These are phyloP conservation scores for Drosophila kuntzei DNA, from an alignment of 2,888 invertebrate genomes.

Conservation along the genomic window DNA sequence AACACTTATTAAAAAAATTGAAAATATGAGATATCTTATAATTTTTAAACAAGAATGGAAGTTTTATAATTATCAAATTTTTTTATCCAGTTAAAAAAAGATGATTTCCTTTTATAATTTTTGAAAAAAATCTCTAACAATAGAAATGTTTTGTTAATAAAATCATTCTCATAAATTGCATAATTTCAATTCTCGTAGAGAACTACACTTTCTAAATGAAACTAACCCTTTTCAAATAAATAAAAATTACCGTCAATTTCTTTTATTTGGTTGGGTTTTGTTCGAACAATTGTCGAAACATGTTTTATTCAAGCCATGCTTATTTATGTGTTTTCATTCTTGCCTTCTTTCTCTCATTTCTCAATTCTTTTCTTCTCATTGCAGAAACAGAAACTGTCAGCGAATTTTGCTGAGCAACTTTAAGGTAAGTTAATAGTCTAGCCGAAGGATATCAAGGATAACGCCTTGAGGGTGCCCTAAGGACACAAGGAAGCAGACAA, in stretches of 20 bases:
- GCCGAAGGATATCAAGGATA: neutral
- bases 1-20: neutral
- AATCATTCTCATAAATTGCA: no score
- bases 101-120: no score
- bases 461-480: slow-evolving; percentile 3
- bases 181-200: neutral
- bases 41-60: no score
- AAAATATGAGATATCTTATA: no score
- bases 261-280: neutral
- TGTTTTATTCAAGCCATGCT: slow-evolving; percentile 14
- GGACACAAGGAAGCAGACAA: slow-evolving; percentile 1
- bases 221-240: neutral
- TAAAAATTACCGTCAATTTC: neutral
- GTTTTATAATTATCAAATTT: no score
- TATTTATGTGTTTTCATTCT: slow-evolving; percentile 11
- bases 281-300: slow-evolving; percentile 3
- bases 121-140: no score
- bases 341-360: neutral
- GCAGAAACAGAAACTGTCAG: slow-evolving; percentile 26
- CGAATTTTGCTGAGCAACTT: slow-evolving; percentile 23
- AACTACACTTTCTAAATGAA: neutral
- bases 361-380: slow-evolving; percentile 22
- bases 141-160: no score
- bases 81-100: no score
- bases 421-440: slow-evolving; percentile 52